Evolutionary conservation across 2,797 vertebrate species (phyloP).

Genomic region (Alauda arvensis): DNA sequence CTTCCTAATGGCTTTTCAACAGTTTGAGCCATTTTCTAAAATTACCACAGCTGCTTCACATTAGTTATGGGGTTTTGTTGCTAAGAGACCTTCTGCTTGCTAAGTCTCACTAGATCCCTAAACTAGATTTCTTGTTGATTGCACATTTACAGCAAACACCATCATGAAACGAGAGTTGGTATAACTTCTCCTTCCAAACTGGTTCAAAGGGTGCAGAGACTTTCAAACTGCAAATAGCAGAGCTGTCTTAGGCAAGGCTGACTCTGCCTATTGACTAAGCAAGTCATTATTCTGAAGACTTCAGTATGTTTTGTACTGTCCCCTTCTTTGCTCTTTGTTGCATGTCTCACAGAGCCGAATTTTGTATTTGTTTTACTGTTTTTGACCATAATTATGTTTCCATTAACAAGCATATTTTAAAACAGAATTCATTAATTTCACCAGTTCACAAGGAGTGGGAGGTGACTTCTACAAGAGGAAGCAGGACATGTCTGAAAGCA

Average conservation of each 20-base stretch:
- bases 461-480: not conserved
- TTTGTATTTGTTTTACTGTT: not conserved
- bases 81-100: slow-evolving; percentile 64
- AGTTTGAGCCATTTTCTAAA: slow-evolving; percentile 73
- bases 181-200: not conserved
- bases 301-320: not conserved
- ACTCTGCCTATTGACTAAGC: not conserved
- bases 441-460: not conserved
- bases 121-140: slow-evolving; percentile 43
- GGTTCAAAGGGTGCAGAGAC: not conserved
- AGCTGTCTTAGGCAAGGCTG: not conserved
- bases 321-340: not conserved
- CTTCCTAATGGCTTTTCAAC: slow-evolving; percentile 78
- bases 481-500: not conserved
- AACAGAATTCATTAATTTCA: not conserved
- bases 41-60: slow-evolving; percentile 75
- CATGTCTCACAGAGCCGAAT: not conserved
- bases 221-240: not conserved
- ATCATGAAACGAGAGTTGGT: not conserved
- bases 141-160: slow-evolving; percentile 37
- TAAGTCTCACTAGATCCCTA: slow-evolving; percentile 60
- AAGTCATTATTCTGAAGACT: not conserved
- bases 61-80: slow-evolving; percentile 69
- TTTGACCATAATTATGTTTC: not conserved
- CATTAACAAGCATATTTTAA: not conserved